Base-by-base conservation (phyloP, 2,797 vertebrate species). In the Muscicapa comitata region DNA sequence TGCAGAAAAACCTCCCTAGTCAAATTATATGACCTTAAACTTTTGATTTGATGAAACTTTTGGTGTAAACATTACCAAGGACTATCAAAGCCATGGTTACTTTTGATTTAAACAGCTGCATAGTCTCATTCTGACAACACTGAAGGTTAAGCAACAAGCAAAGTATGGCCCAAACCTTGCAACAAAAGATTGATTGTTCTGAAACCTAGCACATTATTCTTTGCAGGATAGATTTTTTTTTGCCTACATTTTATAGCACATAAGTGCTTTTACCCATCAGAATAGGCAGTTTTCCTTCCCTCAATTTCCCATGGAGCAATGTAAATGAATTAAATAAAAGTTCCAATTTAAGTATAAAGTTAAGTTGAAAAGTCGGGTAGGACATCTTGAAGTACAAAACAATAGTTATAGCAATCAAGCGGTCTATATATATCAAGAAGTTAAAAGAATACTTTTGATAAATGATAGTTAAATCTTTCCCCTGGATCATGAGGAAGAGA, bases 31-130 rank as follows among this genome's bases (percentile, higher is more conserved):
- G 3, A 37, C 10, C 10, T 65, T 66, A 66, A 84, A 55, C 7
- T 62, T 66, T 20, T 66, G 26, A 31, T 14, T 79, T 38, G 45
- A 66, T 47, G 29, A 40, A 66, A 59, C 33, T 58, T 66, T 47
- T 35, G 31, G 2, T 54, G 6, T 26, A 61, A 84, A 17, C 14
- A 6, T 51, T n/a, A 42, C 8, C 19, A 66, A 54, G 38, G 47
- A 38, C 31, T 71, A 37, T 26, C 2, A 16, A 71, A 72, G 33
- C 6, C 33, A 23, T 4, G 13, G 26, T 29, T 50, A 28, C 31
- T 62, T 78, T 77, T 66, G 11, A 74, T 92, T 91, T 93, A 75
- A 63, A 18, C 17, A 79, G 8, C 19, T 79, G 23, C n/a, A 65
- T 59, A 14, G 16, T 66, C 23, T 88, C 12, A n/a, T 88, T 86